Conservation (phyloP, 2,888 invertebrate species). For the Brachypalpus laphriformis region DNA sequence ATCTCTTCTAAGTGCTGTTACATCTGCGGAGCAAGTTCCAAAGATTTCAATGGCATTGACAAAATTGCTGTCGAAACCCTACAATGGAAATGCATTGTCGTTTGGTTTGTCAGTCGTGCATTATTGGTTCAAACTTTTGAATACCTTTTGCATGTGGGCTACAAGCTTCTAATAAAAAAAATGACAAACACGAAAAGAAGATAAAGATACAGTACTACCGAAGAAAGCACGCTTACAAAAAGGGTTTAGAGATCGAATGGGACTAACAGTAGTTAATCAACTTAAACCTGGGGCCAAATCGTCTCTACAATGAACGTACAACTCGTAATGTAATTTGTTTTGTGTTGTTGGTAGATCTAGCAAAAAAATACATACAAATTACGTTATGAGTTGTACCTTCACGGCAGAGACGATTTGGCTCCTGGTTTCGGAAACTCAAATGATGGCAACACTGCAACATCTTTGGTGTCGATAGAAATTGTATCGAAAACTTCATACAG, state of each 20-base stretch:
- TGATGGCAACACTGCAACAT: not conserved
- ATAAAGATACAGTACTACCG: not conserved
- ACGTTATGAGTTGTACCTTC: too few species aligned
- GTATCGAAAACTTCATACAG: not conserved
- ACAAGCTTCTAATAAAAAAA: not conserved
- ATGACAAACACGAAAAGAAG: too few species aligned
- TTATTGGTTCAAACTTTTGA: not conserved
- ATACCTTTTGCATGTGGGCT: not conserved
- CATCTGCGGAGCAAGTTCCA: too few species aligned
- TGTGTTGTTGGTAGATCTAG: too few species aligned
- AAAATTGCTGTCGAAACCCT: too few species aligned
- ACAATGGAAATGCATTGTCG: too few species aligned
- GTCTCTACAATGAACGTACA: too few species aligned
- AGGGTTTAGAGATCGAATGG: not conserved
- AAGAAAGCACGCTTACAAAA: not conserved
- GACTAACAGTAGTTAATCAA: not conserved
- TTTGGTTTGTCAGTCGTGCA: not conserved
- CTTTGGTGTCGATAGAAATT: not conserved
- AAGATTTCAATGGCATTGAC: too few species aligned
- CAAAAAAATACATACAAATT: too few species aligned
- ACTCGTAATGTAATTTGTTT: too few species aligned
- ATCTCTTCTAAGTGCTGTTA: not conserved
- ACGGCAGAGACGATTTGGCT: too few species aligned
- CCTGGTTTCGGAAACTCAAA: not conserved
- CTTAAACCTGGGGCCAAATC: too few species aligned